These are phyloP conservation scores for Chlamydotis undulata DNA, from an alignment of 2,113 vertebrate genomes.

Conservation along the genomic window DNA sequence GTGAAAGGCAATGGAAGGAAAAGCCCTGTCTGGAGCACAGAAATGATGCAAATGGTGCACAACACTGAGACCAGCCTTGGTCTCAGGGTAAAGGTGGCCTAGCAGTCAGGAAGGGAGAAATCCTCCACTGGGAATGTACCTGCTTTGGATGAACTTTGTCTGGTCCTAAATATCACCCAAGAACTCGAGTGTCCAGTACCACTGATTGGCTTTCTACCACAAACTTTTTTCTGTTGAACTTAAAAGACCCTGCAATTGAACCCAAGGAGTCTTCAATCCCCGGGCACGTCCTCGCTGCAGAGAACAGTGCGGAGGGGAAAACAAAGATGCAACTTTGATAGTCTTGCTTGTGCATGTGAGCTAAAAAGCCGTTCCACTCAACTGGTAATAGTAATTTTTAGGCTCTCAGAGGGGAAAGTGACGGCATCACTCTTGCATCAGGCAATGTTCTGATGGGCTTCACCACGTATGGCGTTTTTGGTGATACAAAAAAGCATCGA, in stretches of 20 bases:
- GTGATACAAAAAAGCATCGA: not conserved
- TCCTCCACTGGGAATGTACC: not conserved
- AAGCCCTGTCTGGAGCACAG: slow-evolving; percentile 29
- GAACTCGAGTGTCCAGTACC: not conserved
- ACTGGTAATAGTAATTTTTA: not conserved
- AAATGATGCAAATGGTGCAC: not conserved
- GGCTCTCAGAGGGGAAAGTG: not conserved
- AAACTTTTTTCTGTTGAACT: not conserved
- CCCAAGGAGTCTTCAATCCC: not conserved
- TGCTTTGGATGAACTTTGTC: not conserved
- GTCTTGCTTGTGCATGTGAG: not conserved
- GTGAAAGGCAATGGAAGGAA: slow-evolving; percentile 52
- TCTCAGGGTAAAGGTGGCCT: not conserved
- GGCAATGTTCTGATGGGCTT: not conserved
- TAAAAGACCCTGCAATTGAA: not conserved
- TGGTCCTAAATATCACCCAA: not conserved
- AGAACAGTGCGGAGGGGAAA: not conserved
- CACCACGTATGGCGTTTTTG: not conserved
- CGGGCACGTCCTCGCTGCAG: not conserved
- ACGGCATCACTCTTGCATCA: not conserved
- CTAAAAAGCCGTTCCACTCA: not conserved
- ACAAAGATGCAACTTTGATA: not conserved
- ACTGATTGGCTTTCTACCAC: not conserved
- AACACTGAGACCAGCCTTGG: not conserved
- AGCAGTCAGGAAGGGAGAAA: not conserved